These are phyloP conservation scores for Eupeodes latifasciatus DNA, from an alignment of 2,888 invertebrate genomes.

Conservation along the genomic window DNA sequence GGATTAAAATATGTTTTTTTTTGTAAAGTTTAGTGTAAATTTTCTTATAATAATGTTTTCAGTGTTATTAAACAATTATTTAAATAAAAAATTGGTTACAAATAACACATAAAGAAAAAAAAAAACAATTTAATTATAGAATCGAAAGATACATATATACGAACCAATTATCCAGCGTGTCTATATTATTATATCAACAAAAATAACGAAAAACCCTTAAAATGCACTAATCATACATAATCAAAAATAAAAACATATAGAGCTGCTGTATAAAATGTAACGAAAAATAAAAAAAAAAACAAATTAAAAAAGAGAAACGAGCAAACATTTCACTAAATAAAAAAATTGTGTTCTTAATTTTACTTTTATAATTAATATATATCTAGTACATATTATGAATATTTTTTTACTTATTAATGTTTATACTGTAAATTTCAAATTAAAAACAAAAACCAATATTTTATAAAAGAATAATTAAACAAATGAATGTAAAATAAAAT, in stretches of 20 bases:
- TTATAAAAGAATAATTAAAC: conserved; percentile 33
- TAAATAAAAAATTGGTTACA: conserved; percentile 7
- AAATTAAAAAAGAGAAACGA: conserved; percentile 36
- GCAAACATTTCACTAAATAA: conserved; percentile 49
- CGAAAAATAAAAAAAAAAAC: conserved; percentile 29
- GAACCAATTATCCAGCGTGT: conserved; percentile 35
- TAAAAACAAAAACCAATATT: conserved; percentile 51
- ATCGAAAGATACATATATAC: conserved; percentile 12
- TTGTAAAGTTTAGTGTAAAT: conserved; percentile 67
- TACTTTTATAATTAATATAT: conserved; percentile 73
- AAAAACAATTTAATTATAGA: conserved; percentile 45
- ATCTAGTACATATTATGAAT: conserved; percentile 72
- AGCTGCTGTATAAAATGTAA: conserved; percentile 62
- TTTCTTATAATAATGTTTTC: conserved; percentile 25
- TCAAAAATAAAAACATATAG: conserved; percentile 18
- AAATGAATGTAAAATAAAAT: conserved; percentile 39
- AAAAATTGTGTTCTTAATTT: conserved; percentile 78
- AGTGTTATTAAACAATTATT: conserved; percentile 30
- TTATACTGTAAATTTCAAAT: conserved; percentile 76
- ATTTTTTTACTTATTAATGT: conserved; percentile 75
- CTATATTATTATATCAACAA: conserved; percentile 6
- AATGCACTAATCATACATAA: conserved; percentile 23
- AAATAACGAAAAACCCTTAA: background rate
- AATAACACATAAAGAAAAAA: conserved; percentile 14
- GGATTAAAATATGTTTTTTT: conserved; percentile 70